Percentiles rank a stretch among this genome's conserved stretches.
These are phyloP conservation scores for Ellobius talpinus DNA, from an alignment of 2,113 vertebrate genomes.

Conservation along the genomic window DNA sequence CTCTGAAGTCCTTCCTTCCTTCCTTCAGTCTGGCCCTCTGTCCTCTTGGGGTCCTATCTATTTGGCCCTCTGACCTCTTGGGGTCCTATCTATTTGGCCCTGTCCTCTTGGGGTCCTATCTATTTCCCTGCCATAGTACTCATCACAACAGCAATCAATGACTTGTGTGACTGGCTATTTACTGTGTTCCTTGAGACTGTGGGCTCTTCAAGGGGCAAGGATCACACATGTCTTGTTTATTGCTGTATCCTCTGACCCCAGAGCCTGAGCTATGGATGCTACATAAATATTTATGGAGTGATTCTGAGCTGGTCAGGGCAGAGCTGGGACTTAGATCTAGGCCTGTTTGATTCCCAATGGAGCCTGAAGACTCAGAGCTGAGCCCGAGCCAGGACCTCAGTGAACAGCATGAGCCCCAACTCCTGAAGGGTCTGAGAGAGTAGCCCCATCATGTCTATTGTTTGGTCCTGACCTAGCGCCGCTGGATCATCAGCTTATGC, in stretches of 20 bases:
- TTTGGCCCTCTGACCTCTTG: too few species aligned
- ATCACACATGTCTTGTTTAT: conserved; percentile 64
- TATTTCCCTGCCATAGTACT: conserved; percentile 28
- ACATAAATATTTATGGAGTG: conserved; percentile 72
- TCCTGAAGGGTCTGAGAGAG: background rate
- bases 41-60: background rate
- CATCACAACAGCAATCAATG: conserved; percentile 46
- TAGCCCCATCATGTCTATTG: background rate
- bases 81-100: background rate
- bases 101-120: background rate
- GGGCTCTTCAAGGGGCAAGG: conserved; percentile 44
- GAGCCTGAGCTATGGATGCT: conserved; percentile 65
- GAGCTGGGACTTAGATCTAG: conserved; percentile 62
- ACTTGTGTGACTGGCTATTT: conserved; percentile 59
- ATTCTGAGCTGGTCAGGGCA: conserved; percentile 63
- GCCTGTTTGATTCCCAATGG: conserved; percentile 24
- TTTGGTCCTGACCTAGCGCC: background rate
- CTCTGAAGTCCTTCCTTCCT: background rate
- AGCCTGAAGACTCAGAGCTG: background rate
- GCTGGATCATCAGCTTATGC: background rate
- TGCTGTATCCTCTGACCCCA: conserved; percentile 49
- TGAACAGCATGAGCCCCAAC: background rate
- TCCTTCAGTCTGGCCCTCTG: background rate
- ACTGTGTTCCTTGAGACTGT: background rate
- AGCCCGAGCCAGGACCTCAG: background rate